Evolutionary conservation across 1,140 invertebrate species (phyloP).

Genomic region (Drosophila bipectinata): DNA sequence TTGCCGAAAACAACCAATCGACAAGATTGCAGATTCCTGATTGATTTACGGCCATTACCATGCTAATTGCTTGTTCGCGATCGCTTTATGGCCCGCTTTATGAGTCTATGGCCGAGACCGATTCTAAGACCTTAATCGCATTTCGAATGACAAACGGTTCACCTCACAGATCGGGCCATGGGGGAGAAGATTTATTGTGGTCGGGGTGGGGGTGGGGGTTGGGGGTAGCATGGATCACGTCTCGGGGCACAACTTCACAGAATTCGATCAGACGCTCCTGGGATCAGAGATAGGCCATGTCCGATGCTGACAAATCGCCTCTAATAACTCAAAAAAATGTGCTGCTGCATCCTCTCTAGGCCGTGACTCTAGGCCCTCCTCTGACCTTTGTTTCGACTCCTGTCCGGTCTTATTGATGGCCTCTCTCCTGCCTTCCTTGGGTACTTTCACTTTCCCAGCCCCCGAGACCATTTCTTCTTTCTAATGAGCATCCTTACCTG

Average conservation of each 20-base stretch:
- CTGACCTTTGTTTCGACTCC: neutral
- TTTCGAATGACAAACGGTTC: conserved; percentile 61
- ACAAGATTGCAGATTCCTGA: conserved; percentile 25
- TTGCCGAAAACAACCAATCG: conserved; percentile 5
- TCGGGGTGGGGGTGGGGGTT: too few relatives aligned
- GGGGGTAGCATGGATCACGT: conserved; percentile 24
- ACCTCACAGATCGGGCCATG: conserved; percentile 31
- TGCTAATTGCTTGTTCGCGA: conserved; percentile 44
- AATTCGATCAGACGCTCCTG: conserved; percentile 39
- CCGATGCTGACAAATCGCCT: conserved; percentile 76
- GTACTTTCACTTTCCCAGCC: conserved; percentile 72
- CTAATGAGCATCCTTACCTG: conserved; percentile 58
- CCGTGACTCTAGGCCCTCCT: neutral
- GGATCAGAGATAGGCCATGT: conserved; percentile 68
- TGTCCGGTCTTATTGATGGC: conserved; percentile 41
- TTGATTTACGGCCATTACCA: conserved; percentile 29
- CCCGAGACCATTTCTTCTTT: conserved; percentile 5
- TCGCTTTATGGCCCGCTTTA: conserved; percentile 3
- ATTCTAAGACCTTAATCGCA: conserved; percentile 27
- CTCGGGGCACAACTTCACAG: conserved; percentile 46
- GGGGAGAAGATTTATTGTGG: conserved; percentile 24
- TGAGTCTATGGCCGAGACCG: conserved; percentile 10
- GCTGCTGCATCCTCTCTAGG: conserved; percentile 23
- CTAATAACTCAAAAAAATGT: conserved; percentile 69
- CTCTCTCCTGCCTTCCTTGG: conserved; percentile 6